Evolutionary conservation across 30 jellyfish, hydroid and myxozoan species (phyloP).

Genomic region (Aurelia sp.): DNA sequence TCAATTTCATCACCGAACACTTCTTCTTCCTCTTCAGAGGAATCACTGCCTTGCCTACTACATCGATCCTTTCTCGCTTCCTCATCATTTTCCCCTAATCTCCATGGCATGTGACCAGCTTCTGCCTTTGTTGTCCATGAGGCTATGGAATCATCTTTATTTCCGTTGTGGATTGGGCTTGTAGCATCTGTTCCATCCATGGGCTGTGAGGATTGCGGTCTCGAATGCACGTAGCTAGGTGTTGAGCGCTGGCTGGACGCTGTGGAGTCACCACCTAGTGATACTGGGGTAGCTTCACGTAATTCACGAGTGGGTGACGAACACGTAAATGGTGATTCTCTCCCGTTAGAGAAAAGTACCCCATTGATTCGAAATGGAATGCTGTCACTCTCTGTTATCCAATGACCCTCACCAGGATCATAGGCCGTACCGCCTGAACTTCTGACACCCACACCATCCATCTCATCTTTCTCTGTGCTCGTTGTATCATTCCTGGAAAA

Average conservation of each 20-base stretch:
- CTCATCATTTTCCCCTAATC: not conserved
- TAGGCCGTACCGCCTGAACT: too few relatives aligned
- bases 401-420: too few relatives aligned
- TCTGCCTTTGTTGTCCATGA: not conserved
- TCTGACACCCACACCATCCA: too few relatives aligned
- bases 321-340: not conserved
- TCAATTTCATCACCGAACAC: conserved; percentile 32
- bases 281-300: conserved; percentile 52
- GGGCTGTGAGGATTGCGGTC: conserved; percentile 30
- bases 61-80: not conserved
- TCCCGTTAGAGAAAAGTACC: too few relatives aligned
- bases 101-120: conserved; percentile 3
- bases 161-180: not conserved
- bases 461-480: too few relatives aligned
- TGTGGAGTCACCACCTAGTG: conserved; percentile 33
- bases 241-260: conserved; percentile 41
- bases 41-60: not conserved
- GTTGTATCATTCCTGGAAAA: too few relatives aligned
- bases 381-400: too few relatives aligned
- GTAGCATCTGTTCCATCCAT: not conserved
- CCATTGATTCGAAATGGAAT: too few relatives aligned
- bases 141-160: not conserved
- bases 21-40: conserved; percentile 29
- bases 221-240: not conserved
- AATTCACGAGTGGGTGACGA: conserved; percentile 8